These are phyloP conservation scores for Mellilla xanthometata DNA, from an alignment of 2,888 invertebrate genomes.

Conservation along the genomic window DNA sequence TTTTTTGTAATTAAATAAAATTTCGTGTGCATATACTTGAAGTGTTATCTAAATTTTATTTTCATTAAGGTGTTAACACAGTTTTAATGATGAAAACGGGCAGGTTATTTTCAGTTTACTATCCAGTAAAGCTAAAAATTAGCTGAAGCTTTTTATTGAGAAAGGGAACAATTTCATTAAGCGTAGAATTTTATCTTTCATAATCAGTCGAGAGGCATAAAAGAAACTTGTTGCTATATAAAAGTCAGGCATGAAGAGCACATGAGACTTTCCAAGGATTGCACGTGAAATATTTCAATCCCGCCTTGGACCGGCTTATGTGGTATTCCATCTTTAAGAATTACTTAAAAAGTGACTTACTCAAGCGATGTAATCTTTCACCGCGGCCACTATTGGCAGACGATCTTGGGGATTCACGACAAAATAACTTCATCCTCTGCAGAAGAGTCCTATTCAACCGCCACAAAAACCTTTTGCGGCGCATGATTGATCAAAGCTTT, in stretches of 20 bases:
- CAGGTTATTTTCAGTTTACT: conserved; percentile 20
- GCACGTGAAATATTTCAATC: conserved; percentile 2
- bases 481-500: conserved; percentile 78
- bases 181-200: background rate
- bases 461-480: conserved; percentile 72
- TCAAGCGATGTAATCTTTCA: conserved; percentile 64
- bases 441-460: conserved; percentile 63
- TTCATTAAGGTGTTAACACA: background rate
- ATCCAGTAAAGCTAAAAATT: conserved; percentile 6
- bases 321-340: conserved; percentile 47
- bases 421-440: conserved; percentile 65
- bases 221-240: background rate
- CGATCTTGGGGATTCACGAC: conserved; percentile 52
- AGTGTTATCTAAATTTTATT: no score
- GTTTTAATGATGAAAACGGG: conserved; percentile 13
- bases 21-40: no score
- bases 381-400: conserved; percentile 52
- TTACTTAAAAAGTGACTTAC: conserved; percentile 63
- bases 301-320: conserved; percentile 14
- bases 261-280: background rate
- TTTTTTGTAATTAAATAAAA: no score
- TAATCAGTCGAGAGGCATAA: background rate
- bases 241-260: background rate
- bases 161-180: background rate
- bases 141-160: conserved; percentile 3